Conservation (phyloP, 2,888 invertebrate species). For the Aricia artaxerxes region DNA sequence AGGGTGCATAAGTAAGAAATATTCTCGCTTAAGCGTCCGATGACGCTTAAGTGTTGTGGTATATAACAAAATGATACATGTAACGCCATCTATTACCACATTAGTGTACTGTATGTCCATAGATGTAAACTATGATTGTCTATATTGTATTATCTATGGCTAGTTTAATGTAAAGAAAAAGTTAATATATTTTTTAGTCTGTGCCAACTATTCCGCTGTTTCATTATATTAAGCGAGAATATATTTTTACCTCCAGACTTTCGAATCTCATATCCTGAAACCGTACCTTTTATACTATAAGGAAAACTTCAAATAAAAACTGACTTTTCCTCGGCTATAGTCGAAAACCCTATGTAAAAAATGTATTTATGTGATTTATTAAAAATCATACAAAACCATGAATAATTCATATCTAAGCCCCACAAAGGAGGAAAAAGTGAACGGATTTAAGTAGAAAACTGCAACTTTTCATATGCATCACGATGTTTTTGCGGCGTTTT, state of each 20-base stretch:
- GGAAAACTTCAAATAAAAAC: constrained; percentile 35
- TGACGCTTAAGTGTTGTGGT: background rate
- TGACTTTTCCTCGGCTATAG: background rate
- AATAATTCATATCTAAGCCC: background rate
- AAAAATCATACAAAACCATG: background rate
- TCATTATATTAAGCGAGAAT: background rate
- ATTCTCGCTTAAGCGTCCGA: too few relatives aligned
- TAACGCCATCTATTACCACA: too few relatives aligned
- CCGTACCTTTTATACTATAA: too few relatives aligned
- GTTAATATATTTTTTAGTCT: too few relatives aligned
- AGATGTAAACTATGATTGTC: too few relatives aligned
- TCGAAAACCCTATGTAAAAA: background rate
- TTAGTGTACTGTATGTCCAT: too few relatives aligned
- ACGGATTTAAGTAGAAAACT: background rate
- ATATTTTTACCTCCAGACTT: background rate
- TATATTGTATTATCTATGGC: too few relatives aligned
- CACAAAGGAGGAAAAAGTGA: constrained; percentile 23
- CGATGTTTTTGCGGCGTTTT: constrained; percentile 12
- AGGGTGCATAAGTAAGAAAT: constrained; percentile 20
- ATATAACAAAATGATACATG: too few relatives aligned
- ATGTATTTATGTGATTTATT: too few relatives aligned
- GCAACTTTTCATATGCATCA: background rate
- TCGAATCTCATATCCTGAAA: too few relatives aligned
- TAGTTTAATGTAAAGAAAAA: too few relatives aligned
- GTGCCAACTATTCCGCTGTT: too few relatives aligned